Percentiles rank a stretch among this genome's conserved stretches.
Evolutionary conservation across 2,888 invertebrate species (phyloP).

Genomic region (Limenitis camilla): DNA sequence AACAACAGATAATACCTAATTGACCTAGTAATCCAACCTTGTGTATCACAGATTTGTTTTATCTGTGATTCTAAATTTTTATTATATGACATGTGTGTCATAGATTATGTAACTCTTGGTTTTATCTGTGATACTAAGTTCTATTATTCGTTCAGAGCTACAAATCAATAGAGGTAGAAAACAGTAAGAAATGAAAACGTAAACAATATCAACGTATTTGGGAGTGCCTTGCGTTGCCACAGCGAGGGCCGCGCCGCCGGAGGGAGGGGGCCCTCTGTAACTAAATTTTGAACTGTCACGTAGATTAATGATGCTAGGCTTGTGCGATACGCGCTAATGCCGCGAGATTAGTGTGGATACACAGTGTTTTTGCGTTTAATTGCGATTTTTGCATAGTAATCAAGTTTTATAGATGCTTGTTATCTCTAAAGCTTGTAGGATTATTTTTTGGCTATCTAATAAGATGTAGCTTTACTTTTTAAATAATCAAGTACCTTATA

Average conservation of each 20-base stretch:
- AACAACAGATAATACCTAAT: too few relatives aligned
- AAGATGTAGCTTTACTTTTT: too few relatives aligned
- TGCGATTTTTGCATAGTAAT: conserved; percentile 3
- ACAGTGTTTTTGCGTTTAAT: conserved; percentile 4
- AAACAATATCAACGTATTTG: conserved; percentile 31
- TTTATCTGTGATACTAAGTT: not conserved
- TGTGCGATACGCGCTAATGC: conserved; percentile 74
- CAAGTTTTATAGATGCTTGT: not conserved
- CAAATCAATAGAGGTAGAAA: not conserved
- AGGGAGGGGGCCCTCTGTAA: conserved; percentile 65
- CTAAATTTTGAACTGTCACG: conserved; percentile 76
- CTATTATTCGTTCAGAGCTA: not conserved
- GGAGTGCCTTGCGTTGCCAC: conserved; percentile 60
- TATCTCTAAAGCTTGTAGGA: not conserved
- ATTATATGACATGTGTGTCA: too few relatives aligned
- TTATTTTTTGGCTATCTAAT: too few relatives aligned
- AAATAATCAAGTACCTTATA: too few relatives aligned
- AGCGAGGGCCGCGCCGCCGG: conserved; percentile 30
- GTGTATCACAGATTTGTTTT: too few relatives aligned
- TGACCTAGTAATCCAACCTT: too few relatives aligned
- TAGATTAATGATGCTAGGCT: conserved; percentile 75
- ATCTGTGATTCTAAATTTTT: too few relatives aligned
- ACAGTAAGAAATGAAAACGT: conserved; percentile 5
- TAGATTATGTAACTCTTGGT: too few relatives aligned
- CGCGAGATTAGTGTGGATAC: conserved; percentile 56